A percentile compares a stretch with the other conserved stretches of the same genome.
Conservation (phyloP, 92 coral and sea anemone species). For the Siderastrea radians region DNA sequence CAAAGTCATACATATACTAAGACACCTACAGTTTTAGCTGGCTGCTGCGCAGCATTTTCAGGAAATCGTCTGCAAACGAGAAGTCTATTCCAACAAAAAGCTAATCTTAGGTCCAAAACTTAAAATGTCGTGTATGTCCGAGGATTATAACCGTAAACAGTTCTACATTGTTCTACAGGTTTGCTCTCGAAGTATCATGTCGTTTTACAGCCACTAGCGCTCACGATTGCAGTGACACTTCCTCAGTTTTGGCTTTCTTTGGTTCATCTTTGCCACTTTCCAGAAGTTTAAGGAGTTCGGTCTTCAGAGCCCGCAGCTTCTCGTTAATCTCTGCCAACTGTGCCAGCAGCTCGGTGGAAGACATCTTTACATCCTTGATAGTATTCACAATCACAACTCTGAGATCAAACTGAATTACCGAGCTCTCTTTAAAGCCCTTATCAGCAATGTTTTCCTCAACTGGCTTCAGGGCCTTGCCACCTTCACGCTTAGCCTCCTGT, state of each 20-base stretch:
- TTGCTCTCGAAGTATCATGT: no score
- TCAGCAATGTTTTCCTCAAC: background rate
- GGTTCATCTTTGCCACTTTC: background rate
- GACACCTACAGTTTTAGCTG: no score
- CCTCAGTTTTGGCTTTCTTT: background rate
- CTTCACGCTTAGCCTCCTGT: background rate
- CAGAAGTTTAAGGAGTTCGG: slow-evolving; percentile 12
- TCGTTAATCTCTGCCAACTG: slow-evolving; percentile 27
- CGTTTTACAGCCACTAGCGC: no score
- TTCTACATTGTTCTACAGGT: no score
- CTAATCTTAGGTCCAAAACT: no score
- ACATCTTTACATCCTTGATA: slow-evolving; percentile 27
- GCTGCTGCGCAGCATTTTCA: no score
- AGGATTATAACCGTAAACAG: no score
- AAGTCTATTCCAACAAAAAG: no score
- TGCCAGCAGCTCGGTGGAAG: background rate
- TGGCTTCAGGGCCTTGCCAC: background rate
- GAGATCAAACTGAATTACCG: background rate
- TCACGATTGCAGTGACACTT: background rate
- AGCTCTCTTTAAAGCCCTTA: background rate
- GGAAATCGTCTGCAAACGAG: no score
- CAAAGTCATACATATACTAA: no score
- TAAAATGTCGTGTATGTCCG: no score
- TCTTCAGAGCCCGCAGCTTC: slow-evolving; percentile 14
- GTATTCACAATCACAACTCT: background rate